Conservation (phyloP, 2,888 invertebrate genomes). For the Mesochorus sp. region DNA sequence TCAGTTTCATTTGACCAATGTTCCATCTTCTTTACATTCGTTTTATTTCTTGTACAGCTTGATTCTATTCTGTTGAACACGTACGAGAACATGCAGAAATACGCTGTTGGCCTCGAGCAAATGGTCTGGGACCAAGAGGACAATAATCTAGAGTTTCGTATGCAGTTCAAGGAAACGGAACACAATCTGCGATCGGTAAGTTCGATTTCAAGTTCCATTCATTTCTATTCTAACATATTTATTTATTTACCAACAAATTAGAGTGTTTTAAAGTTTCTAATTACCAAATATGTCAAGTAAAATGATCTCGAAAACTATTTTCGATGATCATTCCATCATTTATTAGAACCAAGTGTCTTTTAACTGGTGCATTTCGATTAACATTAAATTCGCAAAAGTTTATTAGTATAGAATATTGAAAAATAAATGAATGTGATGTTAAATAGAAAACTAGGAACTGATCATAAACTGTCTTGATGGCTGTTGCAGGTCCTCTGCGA, state of each 20-base stretch:
- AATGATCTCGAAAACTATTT: too few relatives aligned
- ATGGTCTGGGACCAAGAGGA: slow-evolving; percentile 85
- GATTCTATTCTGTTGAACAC: slow-evolving; percentile 84
- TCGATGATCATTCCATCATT: too few relatives aligned
- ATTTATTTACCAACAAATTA: too few relatives aligned
- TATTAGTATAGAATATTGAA: not conserved
- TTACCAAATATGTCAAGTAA: too few relatives aligned
- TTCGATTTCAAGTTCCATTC: slow-evolving; percentile 64
- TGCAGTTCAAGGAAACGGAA: slow-evolving; percentile 85
- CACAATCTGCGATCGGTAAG: slow-evolving; percentile 84
- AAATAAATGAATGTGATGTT: slow-evolving; percentile 20
- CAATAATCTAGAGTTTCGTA: slow-evolving; percentile 81
- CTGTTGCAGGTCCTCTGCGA: slow-evolving; percentile 86
- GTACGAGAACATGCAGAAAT: slow-evolving; percentile 87
- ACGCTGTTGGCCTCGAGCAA: slow-evolving; percentile 88
- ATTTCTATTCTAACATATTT: too few relatives aligned
- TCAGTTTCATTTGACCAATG: not conserved
- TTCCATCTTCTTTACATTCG: slow-evolving; percentile 6
- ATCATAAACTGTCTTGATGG: not conserved
- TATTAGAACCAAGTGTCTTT: too few relatives aligned
- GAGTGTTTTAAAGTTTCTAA: too few relatives aligned
- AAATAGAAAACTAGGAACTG: not conserved
- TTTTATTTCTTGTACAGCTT: slow-evolving; percentile 80
- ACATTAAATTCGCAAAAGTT: not conserved
- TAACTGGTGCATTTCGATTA: too few relatives aligned